Evolutionary conservation across 1,140 invertebrate genomes (phyloP).

Genomic region (Himalopsyche phryganea): DNA sequence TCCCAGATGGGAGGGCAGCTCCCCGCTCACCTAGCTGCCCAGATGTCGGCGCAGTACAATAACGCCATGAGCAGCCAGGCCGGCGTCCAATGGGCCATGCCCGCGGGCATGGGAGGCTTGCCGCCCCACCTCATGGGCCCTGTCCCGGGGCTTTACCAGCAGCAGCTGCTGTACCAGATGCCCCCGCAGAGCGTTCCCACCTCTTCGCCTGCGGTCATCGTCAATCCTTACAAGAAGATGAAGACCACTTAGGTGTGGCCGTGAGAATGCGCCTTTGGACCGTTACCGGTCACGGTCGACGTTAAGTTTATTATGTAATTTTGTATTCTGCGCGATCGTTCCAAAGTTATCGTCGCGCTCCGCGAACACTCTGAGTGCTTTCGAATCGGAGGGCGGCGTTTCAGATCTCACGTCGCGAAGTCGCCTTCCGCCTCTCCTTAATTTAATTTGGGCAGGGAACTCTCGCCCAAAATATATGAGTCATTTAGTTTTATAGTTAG

Average conservation of each 20-base stretch:
- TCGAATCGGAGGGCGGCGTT: too few relatives aligned
- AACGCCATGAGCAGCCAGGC: conserved; percentile 38
- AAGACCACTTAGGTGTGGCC: conserved; percentile 68
- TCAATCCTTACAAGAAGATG: conserved; percentile 83
- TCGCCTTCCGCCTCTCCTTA: too few relatives aligned
- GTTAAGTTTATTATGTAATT: not conserved
- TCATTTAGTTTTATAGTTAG: too few relatives aligned
- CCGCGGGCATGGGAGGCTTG: conserved; percentile 42
- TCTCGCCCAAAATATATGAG: too few relatives aligned
- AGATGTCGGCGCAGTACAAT: conserved; percentile 39
- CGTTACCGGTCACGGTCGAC: not conserved
- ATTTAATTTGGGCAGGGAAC: too few relatives aligned
- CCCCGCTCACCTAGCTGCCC: conserved; percentile 37
- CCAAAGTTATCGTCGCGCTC: too few relatives aligned
- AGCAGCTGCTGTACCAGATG: conserved; percentile 57
- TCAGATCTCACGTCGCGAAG: too few relatives aligned
- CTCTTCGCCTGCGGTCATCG: conserved; percentile 57
- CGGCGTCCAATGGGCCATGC: conserved; percentile 33
- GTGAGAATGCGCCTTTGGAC: not conserved
- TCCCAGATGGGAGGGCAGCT: conserved; percentile 39
- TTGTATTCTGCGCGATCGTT: not conserved
- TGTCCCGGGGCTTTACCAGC: conserved; percentile 48
- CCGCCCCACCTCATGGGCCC: conserved; percentile 39
- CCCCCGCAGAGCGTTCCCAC: conserved; percentile 53
- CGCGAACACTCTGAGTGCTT: too few relatives aligned